Evolutionary conservation across 2,888 invertebrate genomes (phyloP).

Genomic region (Anthoptus insignis): DNA sequence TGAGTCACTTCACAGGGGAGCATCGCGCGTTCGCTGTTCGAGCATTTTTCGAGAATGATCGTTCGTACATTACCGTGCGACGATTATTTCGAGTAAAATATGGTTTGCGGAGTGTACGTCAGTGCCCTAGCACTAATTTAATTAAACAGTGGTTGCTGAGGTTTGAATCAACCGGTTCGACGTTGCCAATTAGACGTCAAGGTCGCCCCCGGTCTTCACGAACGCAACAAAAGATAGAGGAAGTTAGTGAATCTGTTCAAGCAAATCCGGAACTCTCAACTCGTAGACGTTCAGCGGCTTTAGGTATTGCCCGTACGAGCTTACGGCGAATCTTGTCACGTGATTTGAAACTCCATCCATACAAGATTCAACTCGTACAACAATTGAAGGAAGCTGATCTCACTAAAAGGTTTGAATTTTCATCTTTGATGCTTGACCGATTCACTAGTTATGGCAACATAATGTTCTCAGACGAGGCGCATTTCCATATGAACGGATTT

Average conservation of each 20-base stretch:
- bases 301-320: slow-evolving; percentile 1
- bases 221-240: slow-evolving; percentile 23
- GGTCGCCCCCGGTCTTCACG: slow-evolving; percentile 22
- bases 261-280: slow-evolving; percentile 32
- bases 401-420: background rate
- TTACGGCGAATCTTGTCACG: background rate
- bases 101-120: slow-evolving; percentile 35
- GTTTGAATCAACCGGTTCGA: slow-evolving; percentile 42
- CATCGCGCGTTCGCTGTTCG: slow-evolving; percentile 24
- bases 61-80: slow-evolving; percentile 36
- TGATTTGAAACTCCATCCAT: background rate
- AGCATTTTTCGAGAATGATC: slow-evolving; percentile 25
- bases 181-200: slow-evolving; percentile 32
- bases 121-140: slow-evolving; percentile 32
- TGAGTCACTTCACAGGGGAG: slow-evolving; percentile 34
- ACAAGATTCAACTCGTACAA: background rate
- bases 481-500: background rate
- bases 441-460: background rate
- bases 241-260: slow-evolving; percentile 33
- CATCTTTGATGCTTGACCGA: background rate
- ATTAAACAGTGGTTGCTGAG: slow-evolving; percentile 36
- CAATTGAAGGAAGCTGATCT: background rate
- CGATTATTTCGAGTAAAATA: slow-evolving; percentile 38
- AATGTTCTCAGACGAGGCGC: background rate
- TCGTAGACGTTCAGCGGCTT: slow-evolving; percentile 4